These are phyloP conservation scores for Botia kubotai DNA, from an alignment of 2,797 vertebrate genomes.

Conservation along the genomic window DNA sequence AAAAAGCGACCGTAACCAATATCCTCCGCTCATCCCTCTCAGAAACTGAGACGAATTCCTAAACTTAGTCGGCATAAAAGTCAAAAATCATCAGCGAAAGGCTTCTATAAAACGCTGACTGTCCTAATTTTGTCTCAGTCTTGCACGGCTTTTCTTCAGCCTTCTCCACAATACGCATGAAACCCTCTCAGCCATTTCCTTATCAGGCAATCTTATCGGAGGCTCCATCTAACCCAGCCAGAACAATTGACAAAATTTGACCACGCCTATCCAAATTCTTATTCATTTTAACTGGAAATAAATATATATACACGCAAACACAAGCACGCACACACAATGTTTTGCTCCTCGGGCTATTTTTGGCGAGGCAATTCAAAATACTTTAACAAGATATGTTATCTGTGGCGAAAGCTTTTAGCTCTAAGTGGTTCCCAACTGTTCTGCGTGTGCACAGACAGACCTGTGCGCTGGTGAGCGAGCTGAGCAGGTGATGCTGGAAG, in stretches of 20 bases:
- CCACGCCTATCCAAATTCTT: conserved; percentile 82
- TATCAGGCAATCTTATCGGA: conserved; percentile 76
- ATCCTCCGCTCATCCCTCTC: conserved; percentile 71
- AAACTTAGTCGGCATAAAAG: conserved; percentile 66
- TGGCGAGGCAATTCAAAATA: conserved; percentile 52
- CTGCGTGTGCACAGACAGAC: conserved; percentile 64
- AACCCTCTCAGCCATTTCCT: conserved; percentile 70
- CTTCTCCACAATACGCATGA: conserved; percentile 58
- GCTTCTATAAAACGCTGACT: conserved; percentile 60
- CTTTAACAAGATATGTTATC: conserved; percentile 51
- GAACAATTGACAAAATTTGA: conserved; percentile 77
- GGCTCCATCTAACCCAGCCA: conserved; percentile 76
- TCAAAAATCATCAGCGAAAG: conserved; percentile 62
- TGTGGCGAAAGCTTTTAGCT: conserved; percentile 53
- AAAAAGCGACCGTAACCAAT: conserved; percentile 64
- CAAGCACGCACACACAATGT: conserved; percentile 31
- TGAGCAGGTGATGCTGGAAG: conserved; percentile 78
- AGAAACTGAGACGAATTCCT: conserved; percentile 67
- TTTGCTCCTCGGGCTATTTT: conserved; percentile 46
- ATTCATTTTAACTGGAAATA: conserved; percentile 67
- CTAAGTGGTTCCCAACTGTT: conserved; percentile 62
- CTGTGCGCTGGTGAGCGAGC: conserved; percentile 70
- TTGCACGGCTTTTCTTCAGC: conserved; percentile 50
- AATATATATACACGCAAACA: conserved; percentile 58
- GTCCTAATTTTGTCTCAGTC: conserved; percentile 54